These are phyloP conservation scores for Recurvirostra avosetta DNA, from an alignment of 2,113 vertebrate species.

Conservation along the genomic window DNA sequence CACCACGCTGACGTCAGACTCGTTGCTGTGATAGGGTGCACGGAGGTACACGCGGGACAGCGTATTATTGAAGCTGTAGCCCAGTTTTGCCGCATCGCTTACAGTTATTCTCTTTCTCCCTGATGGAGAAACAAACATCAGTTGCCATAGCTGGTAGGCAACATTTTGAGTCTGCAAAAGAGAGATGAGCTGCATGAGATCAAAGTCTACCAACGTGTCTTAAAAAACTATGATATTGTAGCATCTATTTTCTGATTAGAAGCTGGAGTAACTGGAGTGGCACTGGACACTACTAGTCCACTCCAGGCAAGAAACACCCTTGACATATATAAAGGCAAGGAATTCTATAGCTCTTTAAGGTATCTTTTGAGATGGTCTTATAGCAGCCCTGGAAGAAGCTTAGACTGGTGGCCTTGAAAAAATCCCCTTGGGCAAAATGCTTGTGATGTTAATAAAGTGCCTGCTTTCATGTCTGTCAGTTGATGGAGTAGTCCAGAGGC, in stretches of 20 bases:
- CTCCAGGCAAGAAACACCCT: neutral
- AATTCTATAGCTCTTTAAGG: neutral
- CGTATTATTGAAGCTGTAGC: slow-evolving; percentile 60
- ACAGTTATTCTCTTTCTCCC: slow-evolving; percentile 46
- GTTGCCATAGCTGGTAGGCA: slow-evolving; percentile 51
- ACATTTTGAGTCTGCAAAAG: slow-evolving; percentile 55
- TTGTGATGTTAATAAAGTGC: neutral
- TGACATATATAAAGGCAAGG: neutral
- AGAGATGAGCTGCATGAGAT: neutral
- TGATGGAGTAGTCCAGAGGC: neutral
- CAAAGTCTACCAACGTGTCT: neutral
- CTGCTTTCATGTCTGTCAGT: neutral
- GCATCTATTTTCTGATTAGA: neutral
- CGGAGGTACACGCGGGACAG: slow-evolving; percentile 50
- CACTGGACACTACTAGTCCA: neutral
- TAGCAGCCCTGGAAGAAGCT: neutral
- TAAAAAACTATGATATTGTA: neutral
- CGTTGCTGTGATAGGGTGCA: slow-evolving; percentile 41
- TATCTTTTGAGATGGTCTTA: neutral
- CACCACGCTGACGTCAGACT: slow-evolving; percentile 3
- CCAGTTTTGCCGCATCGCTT: slow-evolving; percentile 48
- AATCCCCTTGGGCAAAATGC: neutral
- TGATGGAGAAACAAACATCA: slow-evolving; percentile 64
- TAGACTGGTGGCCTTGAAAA: neutral
- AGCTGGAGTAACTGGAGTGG: neutral